Base-by-base conservation (phyloP, 1,140 invertebrate species). In the Cataglyphis hispanica region DNA sequence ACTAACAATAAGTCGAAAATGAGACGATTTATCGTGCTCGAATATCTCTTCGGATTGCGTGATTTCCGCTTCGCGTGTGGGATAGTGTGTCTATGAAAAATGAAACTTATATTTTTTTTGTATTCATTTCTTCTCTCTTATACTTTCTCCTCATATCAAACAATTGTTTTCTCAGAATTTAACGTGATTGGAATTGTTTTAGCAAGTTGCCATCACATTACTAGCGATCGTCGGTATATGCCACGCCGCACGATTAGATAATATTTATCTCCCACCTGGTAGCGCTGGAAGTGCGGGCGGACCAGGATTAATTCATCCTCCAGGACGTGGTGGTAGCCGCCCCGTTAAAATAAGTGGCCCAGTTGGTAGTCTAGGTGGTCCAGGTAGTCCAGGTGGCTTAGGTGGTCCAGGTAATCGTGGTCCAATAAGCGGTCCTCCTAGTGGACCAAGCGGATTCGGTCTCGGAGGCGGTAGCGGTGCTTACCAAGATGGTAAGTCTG, bases 201-300 rank as follows among this genome's bases (percentile, higher is more conserved):
- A 90, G 85, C 91, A 91, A 75, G 53, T 90, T 66, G 84, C 69
- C 61, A 89, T 89, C 75, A 86, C 85, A 53, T 10, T 93, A 27
- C 75, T 93, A 86, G 86, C 86, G 63, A 34, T 92, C 40, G 88
- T 87, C 43, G 90, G 90, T 40, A 80, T 77, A 56, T 92, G 95
- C 87, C 88, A 87, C 85, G 92, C 95, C 85, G 95, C 95, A 83
- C 95, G 96, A 80, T 92, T 97, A 84, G 96, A 97, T 85, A 96
- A 96, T 89, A 95, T 95, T 16, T 97, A 97, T 90, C 94, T 97
- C 16, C 96, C 96, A 16, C 96, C 96, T 2, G 91, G 95, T 53
- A 95, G 94, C 70, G 96, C 96, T 16, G 94, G 93, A 8, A 94
- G 93, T 56, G 95, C 95, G 78, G 96, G 96, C 27, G 96, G 96